A percentile compares a stretch with the other conserved stretches of the same genome.
Conservation (phyloP, 2,797 vertebrate species). For the Anguilla pacifica region DNA sequence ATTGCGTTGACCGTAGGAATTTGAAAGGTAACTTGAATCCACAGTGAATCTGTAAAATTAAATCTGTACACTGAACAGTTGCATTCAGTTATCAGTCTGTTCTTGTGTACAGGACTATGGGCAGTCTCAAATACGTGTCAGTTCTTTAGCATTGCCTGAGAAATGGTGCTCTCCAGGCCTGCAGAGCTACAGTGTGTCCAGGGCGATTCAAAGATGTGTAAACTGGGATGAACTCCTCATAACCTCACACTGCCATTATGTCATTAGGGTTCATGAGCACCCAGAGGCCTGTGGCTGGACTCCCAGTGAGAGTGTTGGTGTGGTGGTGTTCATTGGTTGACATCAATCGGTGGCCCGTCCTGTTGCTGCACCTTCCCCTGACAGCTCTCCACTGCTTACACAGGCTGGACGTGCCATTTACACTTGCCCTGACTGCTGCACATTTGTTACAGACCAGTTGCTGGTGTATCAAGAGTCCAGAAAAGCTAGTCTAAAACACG, state of each 20-base stretch:
- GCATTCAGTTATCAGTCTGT: background rate
- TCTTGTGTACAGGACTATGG: background rate
- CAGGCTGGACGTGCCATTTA: background rate
- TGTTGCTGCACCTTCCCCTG: background rate
- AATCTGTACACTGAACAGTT: background rate
- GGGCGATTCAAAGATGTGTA: background rate
- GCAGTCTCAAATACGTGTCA: background rate
- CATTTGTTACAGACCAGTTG: background rate
- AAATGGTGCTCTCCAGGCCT: background rate
- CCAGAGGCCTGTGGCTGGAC: conserved; percentile 20
- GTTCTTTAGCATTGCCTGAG: background rate
- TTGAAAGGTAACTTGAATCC: background rate
- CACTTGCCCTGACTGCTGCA: background rate
- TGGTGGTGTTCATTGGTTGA: conserved; percentile 22
- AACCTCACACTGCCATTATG: conserved; percentile 38
- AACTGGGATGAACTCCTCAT: conserved; percentile 27
- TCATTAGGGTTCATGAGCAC: conserved; percentile 30
- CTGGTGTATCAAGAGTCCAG: background rate
- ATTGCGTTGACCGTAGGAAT: background rate
- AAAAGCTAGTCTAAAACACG: background rate
- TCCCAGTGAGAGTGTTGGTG: conserved; percentile 18
- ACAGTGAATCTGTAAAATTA: background rate
- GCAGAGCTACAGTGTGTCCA: background rate
- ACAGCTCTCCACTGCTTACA: background rate
- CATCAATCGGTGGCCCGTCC: conserved; percentile 40